These are phyloP conservation scores for Oncorhynchus nerka DNA, from an alignment of 2,113 vertebrate species.

Conservation along the genomic window DNA sequence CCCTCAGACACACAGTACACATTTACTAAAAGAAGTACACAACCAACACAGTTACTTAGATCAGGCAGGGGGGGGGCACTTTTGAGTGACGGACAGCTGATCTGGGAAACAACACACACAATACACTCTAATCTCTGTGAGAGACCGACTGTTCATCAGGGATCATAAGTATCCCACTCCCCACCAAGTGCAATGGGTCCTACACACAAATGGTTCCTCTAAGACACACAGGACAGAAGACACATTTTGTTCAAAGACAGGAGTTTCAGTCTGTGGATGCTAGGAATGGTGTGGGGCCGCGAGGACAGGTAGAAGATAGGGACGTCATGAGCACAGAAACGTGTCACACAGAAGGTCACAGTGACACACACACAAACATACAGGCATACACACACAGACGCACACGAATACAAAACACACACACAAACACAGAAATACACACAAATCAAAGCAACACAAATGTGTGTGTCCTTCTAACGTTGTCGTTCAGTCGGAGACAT, in stretches of 20 bases:
- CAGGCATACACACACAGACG: slow-evolving; percentile 34
- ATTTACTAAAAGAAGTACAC: slow-evolving; percentile 72
- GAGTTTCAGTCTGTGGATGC: slow-evolving; percentile 39
- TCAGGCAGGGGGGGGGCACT: slow-evolving; percentile 59
- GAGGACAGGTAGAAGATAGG: slow-evolving; percentile 19
- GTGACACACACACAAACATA: slow-evolving; percentile 54
- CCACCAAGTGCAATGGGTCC: slow-evolving; percentile 65
- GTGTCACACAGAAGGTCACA: slow-evolving; percentile 66
- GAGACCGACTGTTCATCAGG: slow-evolving; percentile 40
- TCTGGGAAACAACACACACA: slow-evolving; percentile 62
- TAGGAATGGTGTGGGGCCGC: slow-evolving; percentile 7
- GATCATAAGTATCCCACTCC: slow-evolving; percentile 35
- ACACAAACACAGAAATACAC: slow-evolving; percentile 69
- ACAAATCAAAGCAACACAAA: slow-evolving; percentile 64
- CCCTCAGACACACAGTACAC: slow-evolving; percentile 68
- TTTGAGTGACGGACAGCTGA: slow-evolving; percentile 60
- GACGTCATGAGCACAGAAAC: slow-evolving; percentile 36
- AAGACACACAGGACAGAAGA: slow-evolving; percentile 70
- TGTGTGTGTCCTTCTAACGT: slow-evolving; percentile 58
- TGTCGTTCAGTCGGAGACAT: slow-evolving; percentile 47
- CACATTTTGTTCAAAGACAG: slow-evolving; percentile 50
- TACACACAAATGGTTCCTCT: slow-evolving; percentile 55
- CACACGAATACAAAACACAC: slow-evolving; percentile 64
- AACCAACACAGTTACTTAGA: slow-evolving; percentile 73
- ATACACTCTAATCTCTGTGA: slow-evolving; percentile 65